Evolutionary conservation across 2,113 vertebrate species (phyloP).

Genomic region (Chelonoidis abingdonii): DNA sequence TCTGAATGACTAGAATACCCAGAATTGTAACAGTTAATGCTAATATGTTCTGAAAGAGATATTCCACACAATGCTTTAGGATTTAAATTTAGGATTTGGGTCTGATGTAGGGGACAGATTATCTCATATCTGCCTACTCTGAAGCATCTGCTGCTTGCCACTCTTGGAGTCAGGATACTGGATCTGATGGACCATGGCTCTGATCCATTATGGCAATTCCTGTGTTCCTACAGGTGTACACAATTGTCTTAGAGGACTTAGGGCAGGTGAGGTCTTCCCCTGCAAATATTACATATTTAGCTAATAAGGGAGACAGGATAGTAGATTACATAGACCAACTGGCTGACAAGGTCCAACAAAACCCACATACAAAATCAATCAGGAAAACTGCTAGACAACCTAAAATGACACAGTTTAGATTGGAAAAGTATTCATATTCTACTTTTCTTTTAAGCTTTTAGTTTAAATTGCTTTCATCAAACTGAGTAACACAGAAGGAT

Average conservation of each 20-base stretch:
- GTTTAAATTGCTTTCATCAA: constrained; percentile 38
- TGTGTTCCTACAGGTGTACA: accelerated
- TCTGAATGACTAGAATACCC: background rate
- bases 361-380: constrained; percentile 19
- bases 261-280: background rate
- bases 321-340: constrained; percentile 45
- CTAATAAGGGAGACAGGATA: constrained; percentile 23
- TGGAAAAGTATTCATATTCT: constrained; percentile 72
- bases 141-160: background rate
- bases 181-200: background rate
- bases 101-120: background rate
- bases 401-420: constrained; percentile 53
- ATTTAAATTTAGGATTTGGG: background rate
- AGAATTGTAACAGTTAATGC: background rate
- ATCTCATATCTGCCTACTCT: background rate
- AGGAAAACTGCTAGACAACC: constrained; percentile 67
- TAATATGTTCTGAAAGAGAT: background rate
- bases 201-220: background rate
- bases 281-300: background rate
- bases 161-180: background rate
- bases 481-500: constrained; percentile 46
- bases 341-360: constrained; percentile 27
- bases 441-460: constrained; percentile 58
- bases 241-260: background rate
- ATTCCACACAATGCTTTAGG: background rate